Percentiles rank a stretch among this genome's conserved stretches.
phyloP scores from a whole-genome alignment of 2,113 vertebrate genomes.

The Heteronetta atricapilla region DNA sequence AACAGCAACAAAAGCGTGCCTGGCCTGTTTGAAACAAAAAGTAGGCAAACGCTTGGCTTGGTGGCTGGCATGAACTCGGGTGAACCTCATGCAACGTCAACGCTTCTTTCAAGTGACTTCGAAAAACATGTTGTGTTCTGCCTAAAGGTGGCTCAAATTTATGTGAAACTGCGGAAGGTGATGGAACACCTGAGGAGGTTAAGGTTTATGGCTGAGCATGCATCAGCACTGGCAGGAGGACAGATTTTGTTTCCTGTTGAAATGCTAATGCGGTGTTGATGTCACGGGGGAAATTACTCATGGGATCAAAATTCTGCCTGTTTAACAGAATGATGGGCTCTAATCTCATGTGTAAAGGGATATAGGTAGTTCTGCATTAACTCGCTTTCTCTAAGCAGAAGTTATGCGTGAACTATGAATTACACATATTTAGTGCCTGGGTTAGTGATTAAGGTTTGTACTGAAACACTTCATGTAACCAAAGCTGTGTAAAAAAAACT shows the following conservation, averaged over 20 bases:
- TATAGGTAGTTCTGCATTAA: not conserved
- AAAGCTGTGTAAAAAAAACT: not conserved
- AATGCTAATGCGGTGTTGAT: conserved; percentile 68
- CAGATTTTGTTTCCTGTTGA: conserved; percentile 71
- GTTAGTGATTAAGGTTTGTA: not conserved
- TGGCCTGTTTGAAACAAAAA: not conserved
- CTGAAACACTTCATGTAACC: not conserved
- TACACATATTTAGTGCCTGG: not conserved
- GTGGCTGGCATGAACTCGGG: not conserved
- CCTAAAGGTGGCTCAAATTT: not conserved
- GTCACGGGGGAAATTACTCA: conserved; percentile 66
- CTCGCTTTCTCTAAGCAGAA: not conserved
- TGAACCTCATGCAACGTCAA: not conserved
- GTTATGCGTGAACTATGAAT: not conserved
- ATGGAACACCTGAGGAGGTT: not conserved
- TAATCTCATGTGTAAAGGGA: not conserved
- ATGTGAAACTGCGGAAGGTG: not conserved
- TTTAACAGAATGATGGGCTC: not conserved
- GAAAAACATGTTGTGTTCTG: not conserved
- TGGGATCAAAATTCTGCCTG: conserved; percentile 33
- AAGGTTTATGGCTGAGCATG: not conserved
- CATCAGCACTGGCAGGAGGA: conserved; percentile 17
- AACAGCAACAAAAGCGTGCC: not conserved
- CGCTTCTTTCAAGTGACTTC: not conserved
- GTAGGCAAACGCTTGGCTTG: not conserved